Base-by-base conservation (phyloP, 2,113 vertebrate species). In the Aegithalos caudatus region DNA sequence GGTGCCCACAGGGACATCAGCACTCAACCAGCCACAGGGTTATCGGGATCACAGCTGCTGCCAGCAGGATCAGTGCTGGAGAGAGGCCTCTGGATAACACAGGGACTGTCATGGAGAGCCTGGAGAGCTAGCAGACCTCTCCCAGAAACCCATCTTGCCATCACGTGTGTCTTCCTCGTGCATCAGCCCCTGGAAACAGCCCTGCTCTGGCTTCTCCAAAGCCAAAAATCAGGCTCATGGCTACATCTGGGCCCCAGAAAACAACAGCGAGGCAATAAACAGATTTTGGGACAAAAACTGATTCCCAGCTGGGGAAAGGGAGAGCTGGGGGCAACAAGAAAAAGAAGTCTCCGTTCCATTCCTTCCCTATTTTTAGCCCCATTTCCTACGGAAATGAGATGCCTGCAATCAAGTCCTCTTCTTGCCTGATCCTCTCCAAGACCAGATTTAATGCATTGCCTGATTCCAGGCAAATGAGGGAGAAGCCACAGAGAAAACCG, bases 381-480 rank as follows among this genome's bases (percentile, higher is more conserved):
- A n/a, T 70, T 96, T 96, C 86, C 94, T 90, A 90, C 18, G 81
- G 94, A 97, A 96, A 94, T 72, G 79, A 95, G 85, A 69, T 48
- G 81, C 15, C 81, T 91, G 93, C 86, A 94, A 81, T 89, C 95
- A 92, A 92, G 56, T 16, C 77, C 86, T 92, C 90, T 94, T 88
- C 81, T 87, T 45, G 84, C 72, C 51, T 54, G 89, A 33, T 72
- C 76, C 79, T 71, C 47, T n/a, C 56, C 33, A 48, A 7, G 4
- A n/a, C 37, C 5, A 12, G 57, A 16, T 23, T 50, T 38, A 82
- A 66, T 3, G 3, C 21, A 3, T 14, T 1, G 51, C 81, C 67
- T 40, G 1, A 56, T 67, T 67, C 64, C 86, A 71, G 48, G 74
- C 88, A 47, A 62, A 67, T 0, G 4, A 71, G 62, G 77, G 53